Percentiles rank a stretch among this genome's conserved stretches.
Evolutionary conservation across 2,797 vertebrate genomes (phyloP).

Genomic region (Spondyliosoma cantharus): DNA sequence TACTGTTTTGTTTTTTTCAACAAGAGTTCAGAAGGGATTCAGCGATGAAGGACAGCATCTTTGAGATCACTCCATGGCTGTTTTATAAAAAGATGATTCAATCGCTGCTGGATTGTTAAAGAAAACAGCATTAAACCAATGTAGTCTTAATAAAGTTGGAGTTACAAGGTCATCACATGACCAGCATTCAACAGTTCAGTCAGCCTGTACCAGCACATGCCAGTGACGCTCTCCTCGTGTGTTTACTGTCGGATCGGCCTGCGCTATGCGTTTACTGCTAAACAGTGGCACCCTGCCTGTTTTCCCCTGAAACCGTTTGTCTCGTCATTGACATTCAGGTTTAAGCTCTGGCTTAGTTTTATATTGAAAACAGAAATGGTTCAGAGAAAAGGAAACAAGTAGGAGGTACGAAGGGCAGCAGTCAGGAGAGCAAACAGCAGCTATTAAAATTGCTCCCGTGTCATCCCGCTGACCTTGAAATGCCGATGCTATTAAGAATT

Average conservation of each 20-base stretch:
- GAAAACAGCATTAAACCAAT: conserved; percentile 10
- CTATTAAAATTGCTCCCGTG: conserved; percentile 20
- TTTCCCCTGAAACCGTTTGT: conserved; percentile 27
- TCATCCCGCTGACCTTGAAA: conserved; percentile 65
- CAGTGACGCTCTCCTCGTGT: conserved; percentile 16
- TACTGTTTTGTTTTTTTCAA: too few species aligned
- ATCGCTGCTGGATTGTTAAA: neutral
- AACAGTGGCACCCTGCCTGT: conserved; percentile 49
- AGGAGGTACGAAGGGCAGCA: neutral
- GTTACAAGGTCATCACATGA: conserved; percentile 38
- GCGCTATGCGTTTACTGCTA: conserved; percentile 69
- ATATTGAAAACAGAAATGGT: too few species aligned
- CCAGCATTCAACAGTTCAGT: conserved; percentile 15
- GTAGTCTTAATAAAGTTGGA: conserved; percentile 8
- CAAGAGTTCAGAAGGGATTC: neutral
- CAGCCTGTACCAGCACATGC: conserved; percentile 1
- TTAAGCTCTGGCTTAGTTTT: conserved; percentile 4
- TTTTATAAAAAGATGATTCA: neutral
- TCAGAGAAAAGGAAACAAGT: conserved; percentile 42
- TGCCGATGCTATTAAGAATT: conserved; percentile 48
- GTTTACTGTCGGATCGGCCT: conserved; percentile 50
- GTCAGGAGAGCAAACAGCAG: conserved; percentile 6
- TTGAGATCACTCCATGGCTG: neutral
- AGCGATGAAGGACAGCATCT: neutral
- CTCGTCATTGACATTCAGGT: conserved; percentile 47